Evolutionary conservation across 2,113 vertebrate species (phyloP).

Genomic region (Nettapus auritus): DNA sequence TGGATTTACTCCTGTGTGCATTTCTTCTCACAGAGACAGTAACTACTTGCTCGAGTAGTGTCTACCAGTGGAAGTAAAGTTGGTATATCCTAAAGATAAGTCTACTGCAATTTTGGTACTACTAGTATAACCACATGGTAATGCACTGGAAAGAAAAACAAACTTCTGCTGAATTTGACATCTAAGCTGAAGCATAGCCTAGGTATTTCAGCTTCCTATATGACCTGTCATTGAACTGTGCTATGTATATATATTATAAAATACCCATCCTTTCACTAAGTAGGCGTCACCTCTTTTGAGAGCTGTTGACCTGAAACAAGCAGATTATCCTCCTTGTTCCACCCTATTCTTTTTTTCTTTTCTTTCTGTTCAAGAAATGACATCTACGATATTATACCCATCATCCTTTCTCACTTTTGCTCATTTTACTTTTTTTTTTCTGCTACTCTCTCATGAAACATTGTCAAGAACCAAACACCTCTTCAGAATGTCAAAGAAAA

Average conservation of each 20-base stretch:
- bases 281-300: background rate
- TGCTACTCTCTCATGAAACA: background rate
- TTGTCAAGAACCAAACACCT: background rate
- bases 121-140: background rate
- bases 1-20: background rate
- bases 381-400: background rate
- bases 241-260: background rate
- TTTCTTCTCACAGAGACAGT: background rate
- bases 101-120: background rate
- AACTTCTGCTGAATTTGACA: background rate
- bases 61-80: background rate
- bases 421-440: background rate
- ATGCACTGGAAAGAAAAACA: background rate
- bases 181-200: background rate
- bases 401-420: background rate
- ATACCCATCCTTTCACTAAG: background rate
- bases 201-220: background rate
- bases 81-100: background rate
- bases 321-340: background rate
- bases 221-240: background rate
- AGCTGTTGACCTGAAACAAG: background rate
- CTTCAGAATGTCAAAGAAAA: background rate
- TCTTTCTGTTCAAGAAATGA: background rate
- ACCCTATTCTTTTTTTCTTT: background rate
- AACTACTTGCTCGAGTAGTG: background rate